Base-by-base conservation (phyloP, 2,113 vertebrate species). In the Galeopterus variegatus region DNA sequence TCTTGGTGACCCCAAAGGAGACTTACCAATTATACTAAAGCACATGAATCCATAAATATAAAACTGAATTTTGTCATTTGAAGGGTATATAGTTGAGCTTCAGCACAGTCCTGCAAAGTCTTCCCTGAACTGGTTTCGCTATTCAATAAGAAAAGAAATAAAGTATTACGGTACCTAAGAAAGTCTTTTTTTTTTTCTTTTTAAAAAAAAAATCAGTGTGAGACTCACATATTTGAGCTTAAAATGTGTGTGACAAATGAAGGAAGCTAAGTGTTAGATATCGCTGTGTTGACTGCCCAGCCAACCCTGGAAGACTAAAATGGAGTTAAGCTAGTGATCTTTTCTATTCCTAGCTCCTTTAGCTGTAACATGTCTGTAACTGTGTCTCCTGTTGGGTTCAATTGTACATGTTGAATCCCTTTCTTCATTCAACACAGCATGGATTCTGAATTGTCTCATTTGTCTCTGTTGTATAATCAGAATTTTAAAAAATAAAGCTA, bases 391-490 rank as follows among this genome's bases (percentile, higher is more conserved):
- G 64, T 93, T 65, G 97, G 93, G 96, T 31, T 95, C 88, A 82
- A 60, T 89, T 96, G 94, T 86, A 62, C 52, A 81, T 88, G 86
- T 62, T 93, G 96, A 93, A 84, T 89, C 36, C 33, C 69, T 90
- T 86, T 95, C 94, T 96, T 90, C 93, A 97, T 96, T 94, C 88
- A 85, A 88, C 90, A 65, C 95, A 89, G 88, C 58, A 3, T 95
- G 96, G 56, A 64, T 86, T 88, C 67, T 45, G 85, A 95, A 91
- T 96, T 73, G 94, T 95, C 96, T 95, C 82, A 76, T 87, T 94
- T 97, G 77, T 91, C 91, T 82, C 85, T 96, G 45, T 86, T 93
- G 67, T 83, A 93, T 70, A 95, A 95, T 97, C 90, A 88, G 77
- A 95, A 77, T 92, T 84, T 6, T 0, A 13, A 69, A 65, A 88